Evolutionary conservation across 1,140 invertebrate genomes (phyloP).

Genomic region (Formica selysi): DNA sequence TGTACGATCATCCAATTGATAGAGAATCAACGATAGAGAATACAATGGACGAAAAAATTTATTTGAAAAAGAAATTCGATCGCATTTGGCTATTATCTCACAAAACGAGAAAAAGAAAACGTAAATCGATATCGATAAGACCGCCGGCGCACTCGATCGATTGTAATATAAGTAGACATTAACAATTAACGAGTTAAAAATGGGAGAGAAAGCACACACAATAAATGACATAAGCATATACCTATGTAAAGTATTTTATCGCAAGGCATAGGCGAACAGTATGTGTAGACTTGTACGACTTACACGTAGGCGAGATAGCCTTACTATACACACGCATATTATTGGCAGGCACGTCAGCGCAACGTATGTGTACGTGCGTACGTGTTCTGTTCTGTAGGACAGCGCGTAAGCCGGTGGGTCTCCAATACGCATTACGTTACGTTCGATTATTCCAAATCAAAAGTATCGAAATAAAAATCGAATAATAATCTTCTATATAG

Average conservation of each 20-base stretch:
- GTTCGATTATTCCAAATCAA: constrained; percentile 34
- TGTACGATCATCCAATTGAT: neutral
- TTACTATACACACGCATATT: constrained; percentile 57
- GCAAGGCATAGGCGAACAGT: constrained; percentile 67
- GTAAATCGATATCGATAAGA: constrained; percentile 42
- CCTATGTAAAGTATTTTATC: constrained; percentile 77
- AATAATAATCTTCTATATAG: neutral
- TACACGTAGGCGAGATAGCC: constrained; percentile 65
- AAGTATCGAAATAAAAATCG: neutral
- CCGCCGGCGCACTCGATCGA: constrained; percentile 80
- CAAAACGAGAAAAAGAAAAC: neutral
- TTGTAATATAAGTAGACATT: constrained; percentile 76
- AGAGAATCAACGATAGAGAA: too few relatives aligned
- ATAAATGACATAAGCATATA: constrained; percentile 70
- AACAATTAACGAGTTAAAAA: constrained; percentile 70
- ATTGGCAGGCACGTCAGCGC: constrained; percentile 50
- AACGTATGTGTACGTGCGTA: constrained; percentile 20
- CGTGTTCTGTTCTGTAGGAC: constrained; percentile 33
- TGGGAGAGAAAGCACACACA: constrained; percentile 56
- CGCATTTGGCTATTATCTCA: neutral
- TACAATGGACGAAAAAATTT: neutral
- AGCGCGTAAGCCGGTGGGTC: constrained; percentile 50
- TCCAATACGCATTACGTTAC: constrained; percentile 26
- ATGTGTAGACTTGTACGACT: constrained; percentile 66
- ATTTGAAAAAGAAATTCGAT: constrained; percentile 1